A percentile compares a stretch with the other conserved stretches of the same genome.
These are phyloP conservation scores for Pocillopora grandis DNA, from an alignment of 92 coral and sea anemone genomes.

Conservation along the genomic window DNA sequence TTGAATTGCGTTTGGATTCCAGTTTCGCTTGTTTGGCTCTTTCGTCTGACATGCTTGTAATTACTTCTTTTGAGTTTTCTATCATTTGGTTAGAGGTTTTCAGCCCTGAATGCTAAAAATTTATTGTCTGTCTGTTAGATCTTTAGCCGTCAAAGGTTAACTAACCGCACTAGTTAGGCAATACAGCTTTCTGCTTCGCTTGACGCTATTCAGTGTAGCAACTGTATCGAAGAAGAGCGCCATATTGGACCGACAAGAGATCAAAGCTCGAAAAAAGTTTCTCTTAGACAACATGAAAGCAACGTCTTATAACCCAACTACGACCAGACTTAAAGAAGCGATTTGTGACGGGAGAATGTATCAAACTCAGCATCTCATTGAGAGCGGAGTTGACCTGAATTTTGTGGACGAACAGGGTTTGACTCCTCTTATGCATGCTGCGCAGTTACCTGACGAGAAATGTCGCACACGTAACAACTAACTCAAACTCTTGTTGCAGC, in stretches of 20 bases:
- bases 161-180: constrained; percentile 11
- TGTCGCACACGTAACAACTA: constrained; percentile 76
- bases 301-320: constrained; percentile 22
- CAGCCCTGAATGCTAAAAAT: too few species aligned
- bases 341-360: constrained; percentile 78
- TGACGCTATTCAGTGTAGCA: constrained; percentile 11
- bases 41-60: too few species aligned
- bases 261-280: constrained; percentile 7
- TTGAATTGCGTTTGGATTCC: too few species aligned
- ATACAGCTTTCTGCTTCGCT: background rate
- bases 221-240: background rate
- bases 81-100: too few species aligned
- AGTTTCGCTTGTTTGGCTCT: too few species aligned
- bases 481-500: constrained; percentile 75
- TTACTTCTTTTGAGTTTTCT: too few species aligned
- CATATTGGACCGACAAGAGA: background rate
- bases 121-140: too few species aligned
- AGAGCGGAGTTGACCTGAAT: constrained; percentile 56
- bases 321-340: constrained; percentile 75
- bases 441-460: constrained; percentile 70
- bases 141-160: background rate
- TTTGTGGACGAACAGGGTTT: constrained; percentile 82
- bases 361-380: constrained; percentile 82
- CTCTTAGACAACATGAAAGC: constrained; percentile 29
- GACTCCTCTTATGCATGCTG: constrained; percentile 86